Percentiles rank a stretch among this genome's conserved stretches.
These are phyloP conservation scores for Xylocopa sonorina DNA, from an alignment of 1,140 invertebrate genomes.

Conservation along the genomic window DNA sequence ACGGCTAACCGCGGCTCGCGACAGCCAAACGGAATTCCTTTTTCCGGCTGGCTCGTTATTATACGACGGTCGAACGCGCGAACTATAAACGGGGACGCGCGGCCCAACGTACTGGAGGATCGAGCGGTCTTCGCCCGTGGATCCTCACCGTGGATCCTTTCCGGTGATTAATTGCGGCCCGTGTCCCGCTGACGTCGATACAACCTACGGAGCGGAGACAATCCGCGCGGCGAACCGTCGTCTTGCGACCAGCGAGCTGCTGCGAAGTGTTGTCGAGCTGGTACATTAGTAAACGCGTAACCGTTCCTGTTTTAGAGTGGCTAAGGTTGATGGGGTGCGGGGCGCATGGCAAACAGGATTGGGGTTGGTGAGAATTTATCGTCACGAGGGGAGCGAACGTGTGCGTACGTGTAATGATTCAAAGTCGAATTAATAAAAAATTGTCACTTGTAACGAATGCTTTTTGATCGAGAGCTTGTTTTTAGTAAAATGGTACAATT, in stretches of 20 bases:
- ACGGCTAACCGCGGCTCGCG: slow-evolving; percentile 61
- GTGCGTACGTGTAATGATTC: too few relatives aligned
- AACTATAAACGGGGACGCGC: slow-evolving; percentile 49
- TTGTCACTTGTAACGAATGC: too few relatives aligned
- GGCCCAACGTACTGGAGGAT: slow-evolving; percentile 1
- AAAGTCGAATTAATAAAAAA: too few relatives aligned
- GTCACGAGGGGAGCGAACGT: too few relatives aligned
- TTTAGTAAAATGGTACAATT: too few relatives aligned
- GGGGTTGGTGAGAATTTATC: too few relatives aligned
- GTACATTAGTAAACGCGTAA: too few relatives aligned
- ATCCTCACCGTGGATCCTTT: slow-evolving; percentile 39
- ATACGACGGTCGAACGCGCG: slow-evolving; percentile 42
- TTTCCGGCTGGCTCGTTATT: slow-evolving; percentile 53
- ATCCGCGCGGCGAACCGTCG: background rate
- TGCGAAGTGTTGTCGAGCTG: background rate
- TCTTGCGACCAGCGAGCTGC: background rate
- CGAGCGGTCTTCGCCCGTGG: background rate
- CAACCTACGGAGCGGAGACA: slow-evolving; percentile 40
- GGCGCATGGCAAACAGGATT: too few relatives aligned
- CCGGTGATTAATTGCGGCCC: slow-evolving; percentile 66
- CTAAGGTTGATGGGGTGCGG: too few relatives aligned
- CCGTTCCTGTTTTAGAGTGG: too few relatives aligned
- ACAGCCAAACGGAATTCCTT: slow-evolving; percentile 57
- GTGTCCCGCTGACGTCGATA: slow-evolving; percentile 56
- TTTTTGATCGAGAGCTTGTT: too few relatives aligned